phyloP scores from a whole-genome alignment of 2,113 vertebrate genomes.

The Tachycineta bicolor region DNA sequence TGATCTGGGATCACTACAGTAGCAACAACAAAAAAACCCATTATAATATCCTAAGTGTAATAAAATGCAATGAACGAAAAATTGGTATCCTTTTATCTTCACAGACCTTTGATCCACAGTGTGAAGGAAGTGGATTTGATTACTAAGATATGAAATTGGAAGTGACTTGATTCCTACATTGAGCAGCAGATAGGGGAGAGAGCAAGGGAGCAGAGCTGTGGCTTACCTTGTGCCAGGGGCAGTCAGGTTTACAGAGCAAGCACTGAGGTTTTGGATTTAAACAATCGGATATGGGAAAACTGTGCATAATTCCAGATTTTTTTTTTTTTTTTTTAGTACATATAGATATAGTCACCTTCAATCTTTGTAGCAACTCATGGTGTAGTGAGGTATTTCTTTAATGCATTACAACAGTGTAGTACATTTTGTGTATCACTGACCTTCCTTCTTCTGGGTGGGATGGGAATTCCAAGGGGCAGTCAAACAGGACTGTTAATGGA shows the following conservation, averaged over 20 bases:
- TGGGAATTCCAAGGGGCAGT: not conserved
- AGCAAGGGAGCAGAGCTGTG: not conserved
- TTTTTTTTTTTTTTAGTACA: not conserved
- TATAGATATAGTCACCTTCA: not conserved
- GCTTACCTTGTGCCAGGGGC: not conserved
- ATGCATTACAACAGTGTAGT: not conserved
- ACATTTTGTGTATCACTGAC: not conserved
- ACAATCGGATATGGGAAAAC: not conserved
- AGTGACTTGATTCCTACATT: not conserved
- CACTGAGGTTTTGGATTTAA: not conserved
- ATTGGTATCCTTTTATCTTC: slow-evolving; percentile 23
- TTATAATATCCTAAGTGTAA: slow-evolving; percentile 29
- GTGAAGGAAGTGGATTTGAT: slow-evolving; percentile 12
- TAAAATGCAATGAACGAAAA: slow-evolving; percentile 56
- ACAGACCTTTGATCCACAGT: not conserved
- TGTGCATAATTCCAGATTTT: not conserved
- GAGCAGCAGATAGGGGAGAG: not conserved
- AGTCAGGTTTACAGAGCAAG: not conserved
- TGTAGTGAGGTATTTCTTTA: no score
- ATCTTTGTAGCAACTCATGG: not conserved
- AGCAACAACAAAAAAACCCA: slow-evolving; percentile 30
- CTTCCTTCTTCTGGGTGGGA: not conserved
- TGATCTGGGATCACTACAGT: not conserved
- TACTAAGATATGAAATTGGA: slow-evolving; percentile 1
- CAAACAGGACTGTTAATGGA: not conserved